phyloP scores from a whole-genome alignment of 2,888 invertebrate genomes.

The Crematogaster levior region DNA sequence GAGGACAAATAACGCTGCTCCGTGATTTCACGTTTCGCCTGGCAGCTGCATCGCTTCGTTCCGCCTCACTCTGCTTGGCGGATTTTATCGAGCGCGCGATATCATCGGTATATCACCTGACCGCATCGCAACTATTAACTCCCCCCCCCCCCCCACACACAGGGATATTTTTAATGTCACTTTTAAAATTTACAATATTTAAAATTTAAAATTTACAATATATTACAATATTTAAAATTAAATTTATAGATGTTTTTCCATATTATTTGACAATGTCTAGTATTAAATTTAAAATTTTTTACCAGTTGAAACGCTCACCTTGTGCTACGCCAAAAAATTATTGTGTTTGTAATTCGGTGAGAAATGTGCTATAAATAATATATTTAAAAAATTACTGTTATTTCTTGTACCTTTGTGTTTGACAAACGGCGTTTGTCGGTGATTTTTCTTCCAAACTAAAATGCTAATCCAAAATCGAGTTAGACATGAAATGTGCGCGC shows the following conservation, averaged over 20 bases:
- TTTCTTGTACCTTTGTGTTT: neutral
- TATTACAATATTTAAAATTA: slow-evolving; percentile 1
- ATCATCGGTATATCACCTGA: slow-evolving; percentile 7
- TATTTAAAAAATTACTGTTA: too few relatives aligned
- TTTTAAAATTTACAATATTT: slow-evolving; percentile 5
- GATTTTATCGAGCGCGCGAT: slow-evolving; percentile 45
- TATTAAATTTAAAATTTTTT: slow-evolving; percentile 14
- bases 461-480: slow-evolving; percentile 16
- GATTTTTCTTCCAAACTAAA: neutral
- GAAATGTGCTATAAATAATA: neutral
- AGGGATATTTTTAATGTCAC: neutral
- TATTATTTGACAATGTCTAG: neutral
- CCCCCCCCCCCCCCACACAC: neutral
- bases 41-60: slow-evolving; percentile 24
- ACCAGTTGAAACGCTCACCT: neutral
- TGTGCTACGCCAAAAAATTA: neutral
- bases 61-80: slow-evolving; percentile 16
- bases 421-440: too few relatives aligned
- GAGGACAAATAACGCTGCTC: slow-evolving; percentile 50
- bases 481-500: neutral
- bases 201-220: neutral
- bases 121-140: neutral
- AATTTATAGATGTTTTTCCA: neutral
- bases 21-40: slow-evolving; percentile 42
- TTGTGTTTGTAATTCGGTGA: neutral